Evolutionary conservation across 2,797 vertebrate species (phyloP).

Genomic region (Chiloscyllium punctatum): DNA sequence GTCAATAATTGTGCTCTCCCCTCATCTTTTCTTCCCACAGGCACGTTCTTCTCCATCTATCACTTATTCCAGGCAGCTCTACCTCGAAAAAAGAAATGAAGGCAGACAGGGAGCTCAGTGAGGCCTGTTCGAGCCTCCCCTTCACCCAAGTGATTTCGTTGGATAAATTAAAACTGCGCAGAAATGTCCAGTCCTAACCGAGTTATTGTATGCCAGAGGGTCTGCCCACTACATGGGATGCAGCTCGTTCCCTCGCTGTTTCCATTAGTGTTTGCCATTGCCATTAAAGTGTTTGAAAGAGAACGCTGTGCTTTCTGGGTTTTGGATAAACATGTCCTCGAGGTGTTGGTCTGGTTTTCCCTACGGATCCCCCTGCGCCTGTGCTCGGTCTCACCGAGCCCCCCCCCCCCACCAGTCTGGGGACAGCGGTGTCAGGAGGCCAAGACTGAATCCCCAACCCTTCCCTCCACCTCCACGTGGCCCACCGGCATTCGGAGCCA

Average conservation of each 20-base stretch:
- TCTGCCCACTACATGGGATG: not conserved
- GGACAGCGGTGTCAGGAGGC: too few species aligned
- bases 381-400: not conserved
- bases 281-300: not conserved
- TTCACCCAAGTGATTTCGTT: not conserved
- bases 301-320: not conserved
- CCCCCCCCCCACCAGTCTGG: too few species aligned
- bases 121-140: not conserved
- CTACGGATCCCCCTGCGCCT: not conserved
- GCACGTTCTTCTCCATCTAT: constrained; percentile 54
- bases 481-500: too few species aligned
- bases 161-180: not conserved
- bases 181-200: not conserved
- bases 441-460: too few species aligned
- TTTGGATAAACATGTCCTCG: not conserved
- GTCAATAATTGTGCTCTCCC: not conserved
- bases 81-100: constrained; percentile 47
- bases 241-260: not conserved
- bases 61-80: constrained; percentile 55
- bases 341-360: too few species aligned
- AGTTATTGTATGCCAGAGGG: not conserved
- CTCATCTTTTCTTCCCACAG: constrained; percentile 45
- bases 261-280: too few species aligned
- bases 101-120: not conserved
- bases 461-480: too few species aligned